These are phyloP conservation scores for Ormyrus labotus DNA, from an alignment of 2,888 invertebrate species.

Conservation along the genomic window DNA sequence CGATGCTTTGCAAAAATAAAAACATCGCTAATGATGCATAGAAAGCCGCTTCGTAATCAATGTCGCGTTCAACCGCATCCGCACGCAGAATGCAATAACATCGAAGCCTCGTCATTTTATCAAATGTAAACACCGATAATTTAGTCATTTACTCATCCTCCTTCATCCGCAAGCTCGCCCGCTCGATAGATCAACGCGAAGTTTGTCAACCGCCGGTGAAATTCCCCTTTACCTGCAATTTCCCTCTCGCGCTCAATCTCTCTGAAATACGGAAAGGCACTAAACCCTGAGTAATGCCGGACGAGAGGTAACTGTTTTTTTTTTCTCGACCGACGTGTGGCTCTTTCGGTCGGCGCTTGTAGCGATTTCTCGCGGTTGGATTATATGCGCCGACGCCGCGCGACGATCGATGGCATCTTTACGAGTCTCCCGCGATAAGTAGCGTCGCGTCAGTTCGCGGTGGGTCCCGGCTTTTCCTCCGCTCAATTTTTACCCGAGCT, in stretches of 20 bases:
- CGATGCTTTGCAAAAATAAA: too few species aligned
- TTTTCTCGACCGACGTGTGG: too few species aligned
- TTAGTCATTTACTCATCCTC: constrained; percentile 12
- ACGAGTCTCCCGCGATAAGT: constrained; percentile 1
- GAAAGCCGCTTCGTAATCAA: too few species aligned
- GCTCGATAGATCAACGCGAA: too few species aligned
- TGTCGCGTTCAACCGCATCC: too few species aligned
- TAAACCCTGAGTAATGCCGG: too few species aligned
- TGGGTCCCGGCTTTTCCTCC: not conserved
- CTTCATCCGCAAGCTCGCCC: not conserved
- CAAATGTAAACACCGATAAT: constrained; percentile 21
- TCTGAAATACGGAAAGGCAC: too few species aligned
- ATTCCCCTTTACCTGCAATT: too few species aligned
- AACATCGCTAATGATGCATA: too few species aligned
- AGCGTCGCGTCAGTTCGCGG: not conserved
- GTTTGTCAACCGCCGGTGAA: too few species aligned
- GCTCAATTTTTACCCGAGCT: not conserved
- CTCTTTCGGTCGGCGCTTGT: not conserved
- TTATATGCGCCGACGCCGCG: not conserved
- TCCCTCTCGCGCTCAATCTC: constrained; percentile 5
- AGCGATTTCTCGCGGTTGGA: not conserved
- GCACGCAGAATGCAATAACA: too few species aligned
- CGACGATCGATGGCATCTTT: constrained; percentile 8
- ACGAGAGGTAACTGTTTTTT: too few species aligned
- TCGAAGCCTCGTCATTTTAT: not conserved